Percentiles rank a stretch among this genome's conserved stretches.
These are phyloP conservation scores for Urophycis tenuis DNA, from an alignment of 2,797 vertebrate genomes.

Conservation along the genomic window DNA sequence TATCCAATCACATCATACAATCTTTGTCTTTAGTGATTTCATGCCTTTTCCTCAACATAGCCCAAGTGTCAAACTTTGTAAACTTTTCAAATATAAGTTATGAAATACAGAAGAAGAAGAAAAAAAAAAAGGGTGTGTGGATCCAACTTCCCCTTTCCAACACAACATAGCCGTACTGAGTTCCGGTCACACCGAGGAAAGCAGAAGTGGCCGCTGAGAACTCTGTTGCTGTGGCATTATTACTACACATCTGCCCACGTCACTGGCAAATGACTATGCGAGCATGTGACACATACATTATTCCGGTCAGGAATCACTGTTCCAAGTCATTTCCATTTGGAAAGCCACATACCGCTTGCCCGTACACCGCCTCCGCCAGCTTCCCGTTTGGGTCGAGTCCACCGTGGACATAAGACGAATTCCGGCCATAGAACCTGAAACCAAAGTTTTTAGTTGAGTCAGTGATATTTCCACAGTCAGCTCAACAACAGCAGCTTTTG, in stretches of 20 bases:
- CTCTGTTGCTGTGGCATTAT: neutral
- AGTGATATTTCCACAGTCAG: neutral
- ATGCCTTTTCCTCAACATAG: neutral
- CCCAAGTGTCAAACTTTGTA: too few species aligned
- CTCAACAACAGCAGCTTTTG: neutral
- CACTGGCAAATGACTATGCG: neutral
- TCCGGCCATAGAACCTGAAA: slow-evolving; percentile 92
- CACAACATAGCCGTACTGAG: neutral
- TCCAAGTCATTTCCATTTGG: neutral
- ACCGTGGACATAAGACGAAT: slow-evolving; percentile 96
- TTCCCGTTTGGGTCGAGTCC: slow-evolving; percentile 92
- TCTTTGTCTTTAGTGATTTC: neutral
- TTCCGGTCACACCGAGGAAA: neutral
- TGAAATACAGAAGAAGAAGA: too few species aligned
- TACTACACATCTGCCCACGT: neutral
- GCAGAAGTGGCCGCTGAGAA: neutral
- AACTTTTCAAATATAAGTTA: too few species aligned
- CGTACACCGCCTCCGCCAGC: slow-evolving; percentile 92
- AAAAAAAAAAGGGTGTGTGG: too few species aligned
- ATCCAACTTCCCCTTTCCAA: neutral
- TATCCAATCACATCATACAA: neutral
- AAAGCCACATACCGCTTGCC: slow-evolving; percentile 85
- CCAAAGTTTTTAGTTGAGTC: neutral
- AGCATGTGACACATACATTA: neutral
- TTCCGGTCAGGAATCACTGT: neutral